A percentile compares a stretch with the other conserved stretches of the same genome.
These are phyloP conservation scores for Kryphioiulus occultus DNA, from an alignment of 2,888 invertebrate genomes.

Conservation along the genomic window DNA sequence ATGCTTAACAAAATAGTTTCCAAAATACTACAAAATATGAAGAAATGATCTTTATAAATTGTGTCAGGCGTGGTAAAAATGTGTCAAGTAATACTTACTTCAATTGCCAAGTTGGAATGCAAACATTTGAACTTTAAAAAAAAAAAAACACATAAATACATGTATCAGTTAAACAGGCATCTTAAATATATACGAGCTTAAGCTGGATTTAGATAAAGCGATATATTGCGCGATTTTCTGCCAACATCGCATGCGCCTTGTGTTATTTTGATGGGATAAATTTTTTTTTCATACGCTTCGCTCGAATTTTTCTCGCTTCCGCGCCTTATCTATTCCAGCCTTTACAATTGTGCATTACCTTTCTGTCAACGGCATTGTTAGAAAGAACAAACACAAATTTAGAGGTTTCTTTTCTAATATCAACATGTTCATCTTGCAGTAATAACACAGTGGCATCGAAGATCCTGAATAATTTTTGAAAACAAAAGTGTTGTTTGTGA, in stretches of 20 bases:
- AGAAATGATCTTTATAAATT: neutral
- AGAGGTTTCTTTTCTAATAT: conserved; percentile 45
- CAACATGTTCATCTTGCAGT: conserved; percentile 47
- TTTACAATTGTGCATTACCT: too few species aligned
- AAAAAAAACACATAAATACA: neutral
- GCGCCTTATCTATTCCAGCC: too few species aligned
- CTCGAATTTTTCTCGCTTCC: too few species aligned
- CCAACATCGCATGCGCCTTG: too few species aligned
- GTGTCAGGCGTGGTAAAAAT: neutral
- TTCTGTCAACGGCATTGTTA: neutral
- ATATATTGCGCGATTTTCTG: too few species aligned
- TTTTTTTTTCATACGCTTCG: too few species aligned
- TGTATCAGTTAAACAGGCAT: neutral
- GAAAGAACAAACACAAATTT: conserved; percentile 28
- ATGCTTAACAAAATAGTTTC: neutral
- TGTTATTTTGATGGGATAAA: too few species aligned
- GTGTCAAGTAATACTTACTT: neutral
- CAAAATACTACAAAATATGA: neutral
- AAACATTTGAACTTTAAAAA: neutral
- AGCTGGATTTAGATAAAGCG: too few species aligned
- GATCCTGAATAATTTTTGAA: neutral
- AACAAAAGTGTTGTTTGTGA: too few species aligned
- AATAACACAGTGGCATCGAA: conserved; percentile 37
- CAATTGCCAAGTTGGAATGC: conserved; percentile 28
- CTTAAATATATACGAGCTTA: too few species aligned